Conservation (phyloP, 1,140 invertebrate species). For the Penaeus chinensis region DNA sequence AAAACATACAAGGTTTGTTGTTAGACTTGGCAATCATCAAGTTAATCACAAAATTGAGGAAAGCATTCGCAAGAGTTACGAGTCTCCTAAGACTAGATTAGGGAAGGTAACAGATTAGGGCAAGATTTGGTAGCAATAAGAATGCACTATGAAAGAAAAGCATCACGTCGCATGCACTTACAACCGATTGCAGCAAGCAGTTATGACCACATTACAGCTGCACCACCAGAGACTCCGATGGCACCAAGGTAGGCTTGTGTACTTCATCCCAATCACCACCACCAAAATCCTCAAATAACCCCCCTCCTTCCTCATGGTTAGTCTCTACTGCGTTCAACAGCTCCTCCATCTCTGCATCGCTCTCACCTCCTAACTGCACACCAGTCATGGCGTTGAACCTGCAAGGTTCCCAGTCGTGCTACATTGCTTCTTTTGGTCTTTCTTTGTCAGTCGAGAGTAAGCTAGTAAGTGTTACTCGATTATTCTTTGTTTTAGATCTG, state of each 20-base stretch:
- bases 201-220: constrained; percentile 28
- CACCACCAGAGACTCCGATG: constrained; percentile 56
- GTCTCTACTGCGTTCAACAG: constrained; percentile 34
- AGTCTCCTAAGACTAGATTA: no score
- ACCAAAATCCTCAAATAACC: constrained; percentile 37
- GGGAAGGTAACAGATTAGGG: background rate
- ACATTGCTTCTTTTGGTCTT: constrained; percentile 3
- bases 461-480: no score
- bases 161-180: constrained; percentile 39
- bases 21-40: background rate
- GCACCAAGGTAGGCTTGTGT: constrained; percentile 42
- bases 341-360: constrained; percentile 45
- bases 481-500: no score
- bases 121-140: background rate
- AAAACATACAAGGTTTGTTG: no score
- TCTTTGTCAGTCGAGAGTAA: background rate
- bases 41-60: background rate
- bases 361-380: constrained; percentile 49
- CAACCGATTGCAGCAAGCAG: background rate
- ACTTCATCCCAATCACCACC: constrained; percentile 18
- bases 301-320: constrained; percentile 10
- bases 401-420: constrained; percentile 51
- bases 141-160: background rate
- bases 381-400: constrained; percentile 57
- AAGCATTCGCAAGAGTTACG: background rate